Percentiles rank a stretch among this genome's conserved stretches.
Evolutionary conservation across 2,888 invertebrate genomes (phyloP).

Genomic region (Periphyllus acericola): DNA sequence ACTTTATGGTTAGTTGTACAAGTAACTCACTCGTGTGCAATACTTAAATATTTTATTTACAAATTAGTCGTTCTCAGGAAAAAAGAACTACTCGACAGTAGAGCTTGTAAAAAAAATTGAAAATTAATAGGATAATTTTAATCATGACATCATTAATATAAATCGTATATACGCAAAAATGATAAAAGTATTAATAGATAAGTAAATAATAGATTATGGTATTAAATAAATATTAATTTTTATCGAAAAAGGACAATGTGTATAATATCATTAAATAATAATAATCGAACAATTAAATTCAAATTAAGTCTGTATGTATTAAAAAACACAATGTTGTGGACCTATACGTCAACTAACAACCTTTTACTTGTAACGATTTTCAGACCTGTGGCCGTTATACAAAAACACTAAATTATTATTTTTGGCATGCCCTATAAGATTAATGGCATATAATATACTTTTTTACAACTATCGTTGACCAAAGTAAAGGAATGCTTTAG

Average conservation of each 20-base stretch:
- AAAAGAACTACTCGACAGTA: too few relatives aligned
- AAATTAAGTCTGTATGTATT: not conserved
- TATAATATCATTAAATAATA: not conserved
- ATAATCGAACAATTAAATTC: not conserved
- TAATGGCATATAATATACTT: conserved; percentile 1
- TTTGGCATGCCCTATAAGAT: conserved; percentile 23
- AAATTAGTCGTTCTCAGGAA: too few relatives aligned
- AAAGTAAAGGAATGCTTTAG: conserved; percentile 37
- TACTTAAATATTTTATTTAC: too few relatives aligned
- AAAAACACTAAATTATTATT: conserved; percentile 36
- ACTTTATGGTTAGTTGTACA: too few relatives aligned
- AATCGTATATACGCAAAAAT: too few relatives aligned
- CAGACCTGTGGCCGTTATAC: not conserved
- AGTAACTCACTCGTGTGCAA: too few relatives aligned
- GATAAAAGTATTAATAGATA: too few relatives aligned
- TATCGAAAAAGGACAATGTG: not conserved
- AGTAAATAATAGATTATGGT: not conserved
- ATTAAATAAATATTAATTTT: not conserved
- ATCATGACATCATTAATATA: too few relatives aligned
- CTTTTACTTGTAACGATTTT: not conserved
- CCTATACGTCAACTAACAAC: not conserved
- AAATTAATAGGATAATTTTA: too few relatives aligned
- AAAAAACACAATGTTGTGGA: not conserved
- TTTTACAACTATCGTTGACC: conserved; percentile 18
- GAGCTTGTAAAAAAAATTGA: too few relatives aligned